Evolutionary conservation across 2,797 vertebrate species (phyloP).

Genomic region (Coregonus ussuriensis): DNA sequence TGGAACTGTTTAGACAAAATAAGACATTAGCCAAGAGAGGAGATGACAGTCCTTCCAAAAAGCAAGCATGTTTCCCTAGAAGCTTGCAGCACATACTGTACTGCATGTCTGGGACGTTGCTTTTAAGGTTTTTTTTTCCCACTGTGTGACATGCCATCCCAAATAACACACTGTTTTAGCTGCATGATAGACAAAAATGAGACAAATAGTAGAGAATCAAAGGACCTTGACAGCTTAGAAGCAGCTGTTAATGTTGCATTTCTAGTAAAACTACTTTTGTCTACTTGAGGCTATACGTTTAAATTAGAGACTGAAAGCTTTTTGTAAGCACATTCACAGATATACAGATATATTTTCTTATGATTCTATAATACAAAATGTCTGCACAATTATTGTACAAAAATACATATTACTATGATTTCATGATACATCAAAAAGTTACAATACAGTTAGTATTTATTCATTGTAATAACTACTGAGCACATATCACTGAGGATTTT

Average conservation of each 20-base stretch:
- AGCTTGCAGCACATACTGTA: conserved; percentile 4
- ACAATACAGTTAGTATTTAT: not conserved
- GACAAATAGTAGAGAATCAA: not conserved
- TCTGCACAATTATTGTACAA: not conserved
- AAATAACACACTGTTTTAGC: conserved; percentile 25
- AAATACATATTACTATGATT: not conserved
- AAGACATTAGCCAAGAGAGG: conserved; percentile 32
- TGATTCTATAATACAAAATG: no score
- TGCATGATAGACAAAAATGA: not conserved
- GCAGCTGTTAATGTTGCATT: not conserved
- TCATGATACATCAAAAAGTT: not conserved
- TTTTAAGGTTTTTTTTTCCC: conserved; percentile 16
- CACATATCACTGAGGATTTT: conserved; percentile 3
- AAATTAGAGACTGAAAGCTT: no score
- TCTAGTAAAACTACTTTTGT: not conserved
- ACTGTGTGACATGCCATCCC: conserved; percentile 9
- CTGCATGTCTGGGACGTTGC: conserved; percentile 14
- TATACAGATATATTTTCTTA: no score
- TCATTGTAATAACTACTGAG: not conserved
- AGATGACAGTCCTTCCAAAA: conserved; percentile 24
- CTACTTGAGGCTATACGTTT: no score
- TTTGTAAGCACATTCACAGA: no score
- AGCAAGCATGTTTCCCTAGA: conserved; percentile 29
- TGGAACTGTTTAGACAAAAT: conserved; percentile 25
- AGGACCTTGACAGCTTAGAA: not conserved